Conservation (phyloP, 2,113 vertebrate genomes). For the Phyllostomus discolor region DNA sequence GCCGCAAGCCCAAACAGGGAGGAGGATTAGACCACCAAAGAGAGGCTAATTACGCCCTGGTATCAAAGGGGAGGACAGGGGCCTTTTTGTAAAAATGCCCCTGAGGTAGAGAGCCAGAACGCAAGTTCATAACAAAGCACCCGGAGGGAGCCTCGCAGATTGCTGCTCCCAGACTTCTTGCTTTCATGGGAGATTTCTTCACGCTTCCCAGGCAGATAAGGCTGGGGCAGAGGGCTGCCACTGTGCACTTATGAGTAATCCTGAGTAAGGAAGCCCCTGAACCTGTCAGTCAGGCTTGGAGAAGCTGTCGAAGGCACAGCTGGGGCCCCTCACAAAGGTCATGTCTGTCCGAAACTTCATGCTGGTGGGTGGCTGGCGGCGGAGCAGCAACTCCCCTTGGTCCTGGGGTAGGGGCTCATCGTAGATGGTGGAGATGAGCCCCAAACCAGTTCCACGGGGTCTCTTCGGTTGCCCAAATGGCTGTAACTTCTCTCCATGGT, state of each 20-base stretch:
- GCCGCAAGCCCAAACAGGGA: neutral
- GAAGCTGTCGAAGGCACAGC: neutral
- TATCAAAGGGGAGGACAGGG: neutral
- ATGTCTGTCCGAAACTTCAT: constrained; percentile 89
- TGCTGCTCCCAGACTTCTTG: neutral
- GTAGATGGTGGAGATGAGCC: constrained; percentile 90
- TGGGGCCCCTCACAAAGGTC: constrained; percentile 67
- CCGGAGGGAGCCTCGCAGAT: neutral
- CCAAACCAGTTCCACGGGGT: constrained; percentile 68
- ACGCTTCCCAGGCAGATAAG: neutral
- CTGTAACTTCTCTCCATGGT: constrained; percentile 94
- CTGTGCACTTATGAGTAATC: neutral
- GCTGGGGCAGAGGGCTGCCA: neutral
- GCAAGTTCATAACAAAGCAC: neutral
- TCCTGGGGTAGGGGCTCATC: constrained; percentile 90
- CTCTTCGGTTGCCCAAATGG: constrained; percentile 83
- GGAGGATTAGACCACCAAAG: neutral
- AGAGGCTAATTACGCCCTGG: neutral
- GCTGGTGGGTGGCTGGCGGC: constrained; percentile 87
- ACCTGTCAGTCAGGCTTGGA: constrained; percentile 27
- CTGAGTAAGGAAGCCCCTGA: neutral
- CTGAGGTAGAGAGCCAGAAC: constrained; percentile 51
- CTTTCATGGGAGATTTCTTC: neutral
- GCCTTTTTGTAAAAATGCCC: neutral
- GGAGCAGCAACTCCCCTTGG: constrained; percentile 84